Evolutionary conservation across 2,797 vertebrate species (phyloP), one percentile per base, ranked within the genome.

Genomic region (Parauchenoglanis punctatus): DNA sequence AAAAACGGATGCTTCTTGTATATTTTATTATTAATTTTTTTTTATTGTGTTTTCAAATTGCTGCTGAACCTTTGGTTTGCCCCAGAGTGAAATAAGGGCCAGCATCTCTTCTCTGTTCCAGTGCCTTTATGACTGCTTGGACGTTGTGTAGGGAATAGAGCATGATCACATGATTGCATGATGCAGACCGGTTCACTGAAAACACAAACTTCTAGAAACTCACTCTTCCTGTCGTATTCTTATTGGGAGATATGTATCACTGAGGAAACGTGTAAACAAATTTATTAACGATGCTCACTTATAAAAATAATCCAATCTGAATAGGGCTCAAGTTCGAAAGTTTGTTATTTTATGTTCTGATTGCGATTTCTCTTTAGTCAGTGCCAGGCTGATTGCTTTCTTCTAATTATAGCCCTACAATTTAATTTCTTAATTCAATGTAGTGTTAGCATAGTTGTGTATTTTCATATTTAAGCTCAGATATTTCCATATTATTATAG

Each of bases 331-430:
- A n/a, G 25, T 52, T 52, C 52, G 46, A 52, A 7, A 7, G 6
- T 54, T 77, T 3, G 20, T 77, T 56, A 31, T 56, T 31, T 28
- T 77, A 15, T 31, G 15, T 18, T 54, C 8, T 56, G 52, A 54
- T 77, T 54, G n/a, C 17, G n/a, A 52, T 56, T 77, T 77, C 52
- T 56, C 15, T 77, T 31, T 77, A 77, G 75, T 77, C 49, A 56
- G 49, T 77, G 25, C n/a, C n/a, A 31, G 49, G 73, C 13, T 52
- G 49, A 77, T 31, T 56, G 18, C 31, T 56, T 77, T 54, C 44
- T 28, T 15, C 73, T 52, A 76, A 54, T 76, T 52, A 76, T 54
- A 17, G n/a, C 2, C 28, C n/a, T 54, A 31, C n/a, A 56, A 8
- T 54, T 56, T n/a, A 54, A 77, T 77, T 56, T 28, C 73, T 28